Evolutionary conservation across 2,888 invertebrate genomes (phyloP).

Genomic region (Yponomeuta sedellus): DNA sequence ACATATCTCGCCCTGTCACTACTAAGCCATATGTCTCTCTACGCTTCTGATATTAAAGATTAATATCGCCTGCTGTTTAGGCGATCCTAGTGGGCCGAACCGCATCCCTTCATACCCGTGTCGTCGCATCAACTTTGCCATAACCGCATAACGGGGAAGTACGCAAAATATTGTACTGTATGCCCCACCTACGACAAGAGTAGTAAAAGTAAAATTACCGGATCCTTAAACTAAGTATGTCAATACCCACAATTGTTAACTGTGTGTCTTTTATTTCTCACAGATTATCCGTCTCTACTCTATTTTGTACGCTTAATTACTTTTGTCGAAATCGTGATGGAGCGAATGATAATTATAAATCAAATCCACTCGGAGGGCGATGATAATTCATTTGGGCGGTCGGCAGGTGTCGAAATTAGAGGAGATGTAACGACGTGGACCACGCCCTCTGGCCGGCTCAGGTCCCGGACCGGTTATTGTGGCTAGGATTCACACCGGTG

Average conservation of each 20-base stretch:
- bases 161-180: neutral
- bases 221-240: neutral
- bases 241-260: neutral
- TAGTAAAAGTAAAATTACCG: neutral
- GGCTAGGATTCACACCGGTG: constrained; percentile 2
- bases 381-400: constrained; percentile 22
- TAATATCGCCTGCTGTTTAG: constrained; percentile 48
- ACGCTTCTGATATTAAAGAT: constrained; percentile 56
- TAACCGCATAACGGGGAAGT: neutral
- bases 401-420: constrained; percentile 59
- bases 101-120: constrained; percentile 51
- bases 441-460: constrained; percentile 37
- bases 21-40: constrained; percentile 56
- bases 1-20: constrained; percentile 45
- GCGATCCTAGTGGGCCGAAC: constrained; percentile 45
- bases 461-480: constrained; percentile 16
- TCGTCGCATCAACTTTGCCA: constrained; percentile 53
- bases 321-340: neutral
- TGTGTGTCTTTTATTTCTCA: neutral
- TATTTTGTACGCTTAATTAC: neutral
- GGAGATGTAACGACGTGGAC: constrained; percentile 47
- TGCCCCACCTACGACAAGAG: too few species aligned
- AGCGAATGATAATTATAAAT: constrained; percentile 1
- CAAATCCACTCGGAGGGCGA: neutral
- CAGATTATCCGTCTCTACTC: neutral